A percentile compares a stretch with the other conserved stretches of the same genome.
These are phyloP conservation scores for Peromyscus polionotus DNA, from an alignment of 2,113 vertebrate species.

Conservation along the genomic window DNA sequence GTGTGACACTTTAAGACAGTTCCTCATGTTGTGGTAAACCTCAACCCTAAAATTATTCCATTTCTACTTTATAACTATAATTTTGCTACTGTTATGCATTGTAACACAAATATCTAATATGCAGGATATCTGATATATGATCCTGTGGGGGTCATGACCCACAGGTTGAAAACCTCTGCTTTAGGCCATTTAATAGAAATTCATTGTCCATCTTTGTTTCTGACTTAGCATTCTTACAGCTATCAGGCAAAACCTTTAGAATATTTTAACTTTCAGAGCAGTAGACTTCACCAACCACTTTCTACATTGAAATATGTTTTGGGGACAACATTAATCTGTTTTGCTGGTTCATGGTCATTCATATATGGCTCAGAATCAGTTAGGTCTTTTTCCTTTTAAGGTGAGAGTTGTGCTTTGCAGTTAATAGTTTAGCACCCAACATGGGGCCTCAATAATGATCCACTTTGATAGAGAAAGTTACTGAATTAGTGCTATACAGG, in stretches of 20 bases:
- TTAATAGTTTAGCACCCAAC: not conserved
- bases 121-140: not conserved
- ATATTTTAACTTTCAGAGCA: not conserved
- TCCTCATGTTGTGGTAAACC: not conserved
- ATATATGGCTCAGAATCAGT: not conserved
- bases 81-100: not conserved
- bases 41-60: not conserved
- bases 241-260: not conserved
- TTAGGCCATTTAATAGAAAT: not conserved
- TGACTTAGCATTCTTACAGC: not conserved
- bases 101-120: not conserved
- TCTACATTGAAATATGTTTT: not conserved
- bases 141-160: no score
- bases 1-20: not conserved
- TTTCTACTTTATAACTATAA: not conserved
- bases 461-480: not conserved
- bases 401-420: not conserved
- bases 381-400: not conserved
- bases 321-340: not conserved
- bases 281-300: not conserved
- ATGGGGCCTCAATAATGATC: not conserved
- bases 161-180: not conserved
- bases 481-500: not conserved
- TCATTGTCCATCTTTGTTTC: not conserved
- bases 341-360: not conserved